A percentile compares a stretch with the other conserved stretches of the same genome.
Conservation (phyloP, 1,140 invertebrate species). For the Drosophila kepulauana region DNA sequence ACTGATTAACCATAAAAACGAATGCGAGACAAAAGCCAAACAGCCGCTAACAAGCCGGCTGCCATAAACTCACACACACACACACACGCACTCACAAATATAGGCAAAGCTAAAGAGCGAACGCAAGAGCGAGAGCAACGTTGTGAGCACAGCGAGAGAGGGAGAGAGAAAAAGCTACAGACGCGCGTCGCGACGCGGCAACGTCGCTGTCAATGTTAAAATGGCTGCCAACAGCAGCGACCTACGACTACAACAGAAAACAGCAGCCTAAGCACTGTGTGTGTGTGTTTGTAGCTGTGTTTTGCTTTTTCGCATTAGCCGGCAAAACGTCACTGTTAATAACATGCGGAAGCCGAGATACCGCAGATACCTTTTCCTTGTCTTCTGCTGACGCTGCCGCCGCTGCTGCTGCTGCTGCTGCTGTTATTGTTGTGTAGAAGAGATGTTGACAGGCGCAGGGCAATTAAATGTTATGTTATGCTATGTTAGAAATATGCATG, state of each 20-base stretch:
- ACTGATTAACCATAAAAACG: constrained; percentile 49
- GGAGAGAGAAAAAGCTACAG: constrained; percentile 16
- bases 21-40: constrained; percentile 38
- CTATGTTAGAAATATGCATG: constrained; percentile 19
- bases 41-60: constrained; percentile 52
- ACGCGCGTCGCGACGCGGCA: not conserved
- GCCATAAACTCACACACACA: constrained; percentile 25
- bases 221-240: constrained; percentile 36
- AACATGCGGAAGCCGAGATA: constrained; percentile 53
- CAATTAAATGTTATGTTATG: constrained; percentile 61
- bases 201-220: constrained; percentile 37
- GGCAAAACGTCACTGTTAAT: constrained; percentile 56
- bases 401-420: constrained; percentile 11
- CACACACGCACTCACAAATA: not conserved
- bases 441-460: constrained; percentile 22
- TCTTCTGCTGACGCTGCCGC: not conserved
- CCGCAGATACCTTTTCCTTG: no score
- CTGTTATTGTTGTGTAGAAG: constrained; percentile 20
- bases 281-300: constrained; percentile 2
- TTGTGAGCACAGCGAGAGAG: constrained; percentile 5
- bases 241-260: constrained; percentile 48
- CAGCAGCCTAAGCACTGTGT: constrained; percentile 1
- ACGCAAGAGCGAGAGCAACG: not conserved
- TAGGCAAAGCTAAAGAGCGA: constrained; percentile 8
- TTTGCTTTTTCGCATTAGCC: constrained; percentile 26